These are phyloP conservation scores for Dusona sp. DNA, from an alignment of 2,888 invertebrate genomes.

Conservation along the genomic window DNA sequence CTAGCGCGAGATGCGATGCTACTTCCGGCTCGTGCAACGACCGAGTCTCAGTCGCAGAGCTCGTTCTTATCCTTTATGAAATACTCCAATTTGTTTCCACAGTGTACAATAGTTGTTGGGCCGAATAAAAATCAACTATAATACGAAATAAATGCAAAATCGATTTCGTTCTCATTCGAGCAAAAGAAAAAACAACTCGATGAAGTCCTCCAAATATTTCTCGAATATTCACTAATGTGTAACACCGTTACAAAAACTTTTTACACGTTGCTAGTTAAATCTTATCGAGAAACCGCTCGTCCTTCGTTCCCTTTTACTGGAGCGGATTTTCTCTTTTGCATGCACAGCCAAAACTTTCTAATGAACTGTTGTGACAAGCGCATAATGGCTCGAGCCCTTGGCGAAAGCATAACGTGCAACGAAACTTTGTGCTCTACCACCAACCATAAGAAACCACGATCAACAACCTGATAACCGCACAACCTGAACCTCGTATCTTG, in stretches of 20 bases:
- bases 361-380: constrained; percentile 78
- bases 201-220: background rate
- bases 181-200: background rate
- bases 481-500: constrained; percentile 14
- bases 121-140: background rate
- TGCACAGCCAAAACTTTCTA: constrained; percentile 66
- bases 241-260: background rate
- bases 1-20: constrained; percentile 33
- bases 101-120: background rate
- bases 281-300: constrained; percentile 53
- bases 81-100: constrained; percentile 4
- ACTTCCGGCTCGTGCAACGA: constrained; percentile 47
- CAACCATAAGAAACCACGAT: constrained; percentile 72
- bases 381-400: constrained; percentile 70
- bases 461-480: constrained; percentile 48
- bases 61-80: background rate
- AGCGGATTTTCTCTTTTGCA: constrained; percentile 15
- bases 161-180: background rate
- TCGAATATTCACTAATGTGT: background rate
- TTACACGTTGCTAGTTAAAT: constrained; percentile 35
- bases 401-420: constrained; percentile 54
- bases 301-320: constrained; percentile 17
- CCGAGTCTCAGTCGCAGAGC: background rate
- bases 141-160: background rate
- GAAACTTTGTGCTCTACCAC: constrained; percentile 63